Percentiles rank a stretch among this genome's conserved stretches.
Conservation (phyloP, 1,140 invertebrate species). For the Mya arenaria region DNA sequence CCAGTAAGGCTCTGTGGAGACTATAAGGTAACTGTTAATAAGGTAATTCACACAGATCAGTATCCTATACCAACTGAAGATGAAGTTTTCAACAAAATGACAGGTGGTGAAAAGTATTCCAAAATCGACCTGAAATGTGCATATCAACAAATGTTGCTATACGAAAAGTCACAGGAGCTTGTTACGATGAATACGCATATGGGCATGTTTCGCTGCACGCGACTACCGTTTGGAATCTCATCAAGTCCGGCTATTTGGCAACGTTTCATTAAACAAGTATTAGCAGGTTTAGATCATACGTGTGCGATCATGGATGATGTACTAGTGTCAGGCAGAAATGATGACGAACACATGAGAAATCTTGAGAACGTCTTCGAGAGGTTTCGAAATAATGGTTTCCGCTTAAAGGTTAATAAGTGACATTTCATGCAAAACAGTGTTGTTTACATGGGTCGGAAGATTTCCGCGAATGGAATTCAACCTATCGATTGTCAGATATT, state of each 20-base stretch:
- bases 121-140: too few species aligned
- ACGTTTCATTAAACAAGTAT: constrained; percentile 78
- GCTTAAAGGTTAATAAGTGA: constrained; percentile 80
- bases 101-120: constrained; percentile 68
- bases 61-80: constrained; percentile 73
- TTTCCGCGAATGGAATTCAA: background rate
- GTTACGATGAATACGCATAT: constrained; percentile 68
- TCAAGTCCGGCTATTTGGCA: constrained; percentile 82
- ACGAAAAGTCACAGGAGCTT: constrained; percentile 63
- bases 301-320: constrained; percentile 57
- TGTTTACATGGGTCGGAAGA: constrained; percentile 70
- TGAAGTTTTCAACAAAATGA: constrained; percentile 66
- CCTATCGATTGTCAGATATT: too few species aligned
- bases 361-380: constrained; percentile 38
- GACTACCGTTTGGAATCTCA: constrained; percentile 80
- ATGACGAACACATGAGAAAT: constrained; percentile 46
- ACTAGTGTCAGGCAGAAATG: constrained; percentile 46
- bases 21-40: constrained; percentile 78
- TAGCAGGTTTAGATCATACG: constrained; percentile 63
- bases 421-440: constrained; percentile 66
- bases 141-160: constrained; percentile 56
- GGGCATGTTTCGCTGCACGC: constrained; percentile 65
- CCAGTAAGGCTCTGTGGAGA: constrained; percentile 77
- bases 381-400: constrained; percentile 73
- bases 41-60: constrained; percentile 42